These are phyloP conservation scores for Falco rusticolus DNA, from an alignment of 2,797 vertebrate genomes.

Conservation along the genomic window DNA sequence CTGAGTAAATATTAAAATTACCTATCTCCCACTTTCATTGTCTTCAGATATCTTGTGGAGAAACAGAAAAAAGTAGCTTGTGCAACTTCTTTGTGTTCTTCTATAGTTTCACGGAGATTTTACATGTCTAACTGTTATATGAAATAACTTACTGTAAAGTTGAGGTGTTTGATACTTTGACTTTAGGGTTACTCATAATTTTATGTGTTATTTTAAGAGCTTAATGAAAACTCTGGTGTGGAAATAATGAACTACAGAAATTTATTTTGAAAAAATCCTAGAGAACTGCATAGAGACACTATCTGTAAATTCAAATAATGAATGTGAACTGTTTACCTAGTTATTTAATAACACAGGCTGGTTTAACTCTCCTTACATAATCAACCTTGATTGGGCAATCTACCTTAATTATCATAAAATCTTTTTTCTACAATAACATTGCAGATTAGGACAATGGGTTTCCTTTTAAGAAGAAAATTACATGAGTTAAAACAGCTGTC, in stretches of 20 bases:
- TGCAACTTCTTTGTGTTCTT: background rate
- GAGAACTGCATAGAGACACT: background rate
- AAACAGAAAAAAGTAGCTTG: background rate
- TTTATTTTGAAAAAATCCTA: fast-evolving
- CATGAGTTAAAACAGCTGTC: background rate
- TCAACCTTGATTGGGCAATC: background rate
- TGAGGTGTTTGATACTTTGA: background rate
- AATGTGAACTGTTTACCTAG: background rate
- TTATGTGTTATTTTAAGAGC: background rate
- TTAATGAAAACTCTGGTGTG: background rate
- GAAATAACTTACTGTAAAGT: background rate
- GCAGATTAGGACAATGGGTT: background rate
- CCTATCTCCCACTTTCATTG: background rate
- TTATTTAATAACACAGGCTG: background rate
- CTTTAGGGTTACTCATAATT: background rate
- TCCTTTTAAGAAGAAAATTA: conserved; percentile 8
- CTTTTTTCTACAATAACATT: background rate
- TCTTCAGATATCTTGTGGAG: background rate
- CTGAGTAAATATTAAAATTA: background rate
- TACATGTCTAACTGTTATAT: background rate
- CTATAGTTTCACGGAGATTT: background rate
- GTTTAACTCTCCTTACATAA: background rate
- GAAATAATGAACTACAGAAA: background rate
- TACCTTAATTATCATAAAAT: background rate
- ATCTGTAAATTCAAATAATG: background rate